Base-by-base conservation (phyloP, 35 echinoderm and acorn worm genomes). In the Nesometra sesokonis region DNA sequence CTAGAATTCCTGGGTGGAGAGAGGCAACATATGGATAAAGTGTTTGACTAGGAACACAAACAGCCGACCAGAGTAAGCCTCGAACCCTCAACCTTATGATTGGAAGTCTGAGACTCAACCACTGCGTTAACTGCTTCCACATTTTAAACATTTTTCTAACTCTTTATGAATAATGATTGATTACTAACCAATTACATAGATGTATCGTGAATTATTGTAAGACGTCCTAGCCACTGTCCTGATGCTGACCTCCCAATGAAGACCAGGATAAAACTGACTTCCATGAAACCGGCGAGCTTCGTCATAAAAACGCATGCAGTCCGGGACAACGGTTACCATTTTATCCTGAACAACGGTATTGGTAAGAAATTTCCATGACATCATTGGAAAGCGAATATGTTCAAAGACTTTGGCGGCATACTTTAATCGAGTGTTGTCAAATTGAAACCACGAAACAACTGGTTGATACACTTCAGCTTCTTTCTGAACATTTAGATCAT, bases 181-280 rank as follows among this genome's bases (percentile, higher is more conserved):
- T 36, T 81, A 80, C 96, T 90, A 32, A 99, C 96, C 96, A 40
- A 93, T 84, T 15, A 93, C 90, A 78, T 99, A 99, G 32, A 99
- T 99, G 35, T 90, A 94, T 39, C 89, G 89, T 3, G 93, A 89
- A 32, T 90, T 89, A 46, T 90, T 90, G 83, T 91, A 99, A 13
- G 96, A 99, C 76, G 92, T 87, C 67, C 96, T 87, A 3, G 96
- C 93, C 17, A 99, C 78, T 5, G 96, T 99, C 33, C 96, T 67
- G 1, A 99, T 82, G 52, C 89, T 99, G 38, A 99, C 90, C 77
- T 99, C 96, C 90, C 96, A 93, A 36, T 99, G 96, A 3, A 99
- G 82, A 4, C 92, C 92, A 8, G 96, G 96, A 80, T 99, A 93
- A 33, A 94, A 94, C 88, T 88, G 86, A 77, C 92, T 93, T 27